phyloP scores from a whole-genome alignment of 30 jellyfish, hydroid and myxozoan species.

The Cassiopea andromeda region DNA sequence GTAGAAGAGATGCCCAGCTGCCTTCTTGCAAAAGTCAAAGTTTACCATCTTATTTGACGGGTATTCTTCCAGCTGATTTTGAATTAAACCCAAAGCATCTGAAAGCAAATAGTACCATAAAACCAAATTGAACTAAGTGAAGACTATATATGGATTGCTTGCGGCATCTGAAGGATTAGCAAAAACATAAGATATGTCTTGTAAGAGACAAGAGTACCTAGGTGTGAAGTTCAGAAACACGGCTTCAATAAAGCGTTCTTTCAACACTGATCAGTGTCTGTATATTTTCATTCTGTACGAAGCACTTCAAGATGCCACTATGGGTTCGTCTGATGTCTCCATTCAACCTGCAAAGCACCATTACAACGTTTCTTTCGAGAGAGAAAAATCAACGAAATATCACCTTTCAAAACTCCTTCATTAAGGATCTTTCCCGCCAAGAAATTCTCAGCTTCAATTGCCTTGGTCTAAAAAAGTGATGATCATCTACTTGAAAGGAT shows the following conservation, averaged over 20 bases:
- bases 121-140: background rate
- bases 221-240: too few relatives aligned
- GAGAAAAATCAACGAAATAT: background rate
- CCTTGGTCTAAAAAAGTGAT: conserved; percentile 1
- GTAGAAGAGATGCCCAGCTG: conserved; percentile 40
- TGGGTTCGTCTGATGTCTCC: too few relatives aligned
- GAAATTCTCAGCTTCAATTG: background rate
- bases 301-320: too few relatives aligned
- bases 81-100: conserved; percentile 19
- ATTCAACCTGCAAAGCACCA: too few relatives aligned
- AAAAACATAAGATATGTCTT: too few relatives aligned
- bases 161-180: background rate
- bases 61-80: conserved; percentile 8
- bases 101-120: background rate
- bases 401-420: conserved; percentile 15
- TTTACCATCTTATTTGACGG: conserved; percentile 34
- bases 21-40: conserved; percentile 28
- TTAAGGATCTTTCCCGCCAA: conserved; percentile 13
- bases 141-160: background rate
- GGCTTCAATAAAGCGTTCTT: too few relatives aligned
- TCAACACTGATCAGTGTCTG: too few relatives aligned
- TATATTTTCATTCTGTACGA: too few relatives aligned
- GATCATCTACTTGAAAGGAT: background rate
- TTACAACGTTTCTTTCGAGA: background rate
- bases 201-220: too few relatives aligned